phyloP scores from a whole-genome alignment of 2,797 vertebrate genomes.

The Cephalopachus bancanus region DNA sequence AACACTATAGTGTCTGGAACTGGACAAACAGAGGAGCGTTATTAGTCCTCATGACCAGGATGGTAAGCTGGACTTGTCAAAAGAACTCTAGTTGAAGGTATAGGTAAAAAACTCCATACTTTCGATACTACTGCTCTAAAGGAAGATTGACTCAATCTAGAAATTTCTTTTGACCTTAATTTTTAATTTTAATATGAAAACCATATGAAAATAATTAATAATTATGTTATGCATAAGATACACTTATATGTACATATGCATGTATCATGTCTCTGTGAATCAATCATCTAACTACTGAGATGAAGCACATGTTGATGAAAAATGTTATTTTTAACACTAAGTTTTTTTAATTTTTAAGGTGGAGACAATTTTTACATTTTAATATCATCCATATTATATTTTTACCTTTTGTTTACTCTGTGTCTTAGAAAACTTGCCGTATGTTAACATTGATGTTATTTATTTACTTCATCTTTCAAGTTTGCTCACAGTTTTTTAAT shows the following conservation, averaged over 20 bases:
- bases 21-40: not conserved
- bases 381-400: not conserved
- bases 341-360: not conserved
- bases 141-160: not conserved
- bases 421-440: not conserved
- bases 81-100: not conserved
- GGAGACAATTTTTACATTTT: not conserved
- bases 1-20: not conserved
- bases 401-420: not conserved
- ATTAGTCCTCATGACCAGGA: not conserved
- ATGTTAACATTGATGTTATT: not conserved
- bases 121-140: not conserved
- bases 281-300: not conserved
- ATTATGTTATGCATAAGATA: not conserved
- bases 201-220: not conserved
- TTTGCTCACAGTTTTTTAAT: not conserved
- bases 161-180: conserved; percentile 38
- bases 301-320: not conserved
- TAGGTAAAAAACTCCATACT: not conserved
- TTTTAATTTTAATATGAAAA: conserved; percentile 52
- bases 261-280: not conserved
- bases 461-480: not conserved
- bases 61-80: not conserved
- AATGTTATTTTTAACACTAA: not conserved
- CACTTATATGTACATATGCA: not conserved